Base-by-base conservation (phyloP, 2,888 invertebrate species). In the Eristalis pertinax region DNA sequence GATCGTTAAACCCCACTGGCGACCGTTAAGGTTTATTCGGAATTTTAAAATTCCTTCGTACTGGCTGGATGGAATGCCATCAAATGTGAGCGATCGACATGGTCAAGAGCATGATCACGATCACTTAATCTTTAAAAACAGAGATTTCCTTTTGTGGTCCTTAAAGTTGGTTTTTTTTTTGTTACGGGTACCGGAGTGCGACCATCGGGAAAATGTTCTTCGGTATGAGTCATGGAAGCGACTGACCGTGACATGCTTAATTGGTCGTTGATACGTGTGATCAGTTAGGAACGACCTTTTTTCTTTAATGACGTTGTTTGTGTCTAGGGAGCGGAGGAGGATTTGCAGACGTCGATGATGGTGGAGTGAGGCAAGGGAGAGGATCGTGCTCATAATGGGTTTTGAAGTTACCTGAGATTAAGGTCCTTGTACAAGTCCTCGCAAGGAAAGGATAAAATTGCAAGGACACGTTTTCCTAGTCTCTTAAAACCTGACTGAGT, bases 1-100 rank as follows among this genome's bases (percentile, higher is more conserved):
- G 19, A 4, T 60, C 60, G 60, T 60, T 60, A 60, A 60, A 60
- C 26, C 26, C 13, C 26, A 3, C 13, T 24, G 60, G 60, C 26
- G 26, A 60, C 60, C 60, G 60, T 60, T 60, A 60, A 29, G 60
- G 60, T 60, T 60, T 60, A 60, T 60, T 24, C 26, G 26, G 26
- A 60, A 60, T 60, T 26, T 26, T 26, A 15, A 60, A 60, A 60
- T 60, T 60, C 60, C 60, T 60, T 26, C 50, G 5, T 7, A 19
- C 19, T 19, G 50, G 50, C n/a, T 50, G 19, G 50, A 50, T 50
- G 50, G 50, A 50, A 50, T 50, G 50, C 50, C 50, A 50, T 50
- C 50, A 50, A 50, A 50, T 50, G 19, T n/a, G 19, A 50, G 19
- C 50, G 19, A 50, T 50, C 50, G 50, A 50, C 50, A 50, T 19